Evolutionary conservation across 1,140 invertebrate genomes (phyloP).

Genomic region (Sarcophaga peregrina): DNA sequence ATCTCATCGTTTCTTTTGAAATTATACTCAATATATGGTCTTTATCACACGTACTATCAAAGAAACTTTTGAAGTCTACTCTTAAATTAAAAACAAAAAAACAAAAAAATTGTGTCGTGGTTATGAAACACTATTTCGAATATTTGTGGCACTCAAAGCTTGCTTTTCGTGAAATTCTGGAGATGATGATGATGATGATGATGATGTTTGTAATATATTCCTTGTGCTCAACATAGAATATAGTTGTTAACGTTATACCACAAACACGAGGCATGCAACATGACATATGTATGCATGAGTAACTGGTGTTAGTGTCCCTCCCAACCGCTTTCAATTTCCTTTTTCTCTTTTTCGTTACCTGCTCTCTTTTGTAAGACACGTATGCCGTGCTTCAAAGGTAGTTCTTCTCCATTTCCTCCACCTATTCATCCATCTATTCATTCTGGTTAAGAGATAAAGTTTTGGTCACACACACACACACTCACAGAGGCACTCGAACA

Average conservation of each 20-base stretch:
- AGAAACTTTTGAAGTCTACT: slow-evolving; percentile 11
- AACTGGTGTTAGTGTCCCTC: background rate
- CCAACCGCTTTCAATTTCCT: background rate
- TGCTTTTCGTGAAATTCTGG: background rate
- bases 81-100: background rate
- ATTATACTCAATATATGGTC: slow-evolving; percentile 20
- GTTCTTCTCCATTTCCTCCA: background rate
- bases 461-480: background rate
- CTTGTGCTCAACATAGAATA: background rate
- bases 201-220: background rate
- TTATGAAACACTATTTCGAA: background rate
- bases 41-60: slow-evolving; percentile 14
- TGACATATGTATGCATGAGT: too few relatives aligned
- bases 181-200: too few relatives aligned
- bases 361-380: background rate
- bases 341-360: background rate
- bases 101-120: background rate
- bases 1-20: background rate
- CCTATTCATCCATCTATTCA: too few relatives aligned
- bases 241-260: too few relatives aligned
- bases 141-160: background rate
- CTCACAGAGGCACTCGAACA: too few relatives aligned
- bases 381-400: background rate
- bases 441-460: background rate
- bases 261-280: background rate